Evolutionary conservation across 2,888 invertebrate species (phyloP), one percentile per base, ranked within the genome.

Genomic region (Scaptodrosophila latifasciaeformis): DNA sequence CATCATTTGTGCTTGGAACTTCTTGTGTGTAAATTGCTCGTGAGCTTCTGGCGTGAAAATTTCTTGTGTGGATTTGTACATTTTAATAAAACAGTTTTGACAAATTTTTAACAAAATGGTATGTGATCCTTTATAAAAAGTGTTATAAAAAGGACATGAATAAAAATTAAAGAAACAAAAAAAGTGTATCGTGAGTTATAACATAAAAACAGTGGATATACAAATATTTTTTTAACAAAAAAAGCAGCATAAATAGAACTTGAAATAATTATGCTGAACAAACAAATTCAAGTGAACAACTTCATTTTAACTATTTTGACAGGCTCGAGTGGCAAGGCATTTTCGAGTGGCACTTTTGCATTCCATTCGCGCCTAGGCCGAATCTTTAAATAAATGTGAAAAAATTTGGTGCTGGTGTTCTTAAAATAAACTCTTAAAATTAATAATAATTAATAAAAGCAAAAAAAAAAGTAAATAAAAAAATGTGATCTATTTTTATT

Each of bases 1-100:
- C 83, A 85, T 84, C 85, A 85, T 83, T 86, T 85, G 84, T 84
- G 83, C 81, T 86, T 84, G 81, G 81, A 83, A 84, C 85, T 83
- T 80, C 81, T 79, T 72, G 70, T 78, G 81, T 77, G 79, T 75
- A 70, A 81, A 75, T 68, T 70, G 71, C 81, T 70, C 67, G 76
- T 59, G 57, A 63, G 68, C 62, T 65, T 61, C 51, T 59, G 82
- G 60, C 76, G 76, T 79, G 79, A 79, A 71, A 75, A 63, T 81
- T 78, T 64, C n/a, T 39, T 15, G 3, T 15, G 39, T 39, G 39
- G n/a, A 5, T 24, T 24, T 7, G 24, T 24, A 7, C 24, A 24
- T 5, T 7, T 5, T 5, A 24, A 3, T 5, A 24, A 24, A 24
- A 24, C 3, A 24, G 7, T 5, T 7, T 24, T 24, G 7, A 24